phyloP scores from a whole-genome alignment of 1,140 invertebrate species.

The Pemphigus obesinymphae region DNA sequence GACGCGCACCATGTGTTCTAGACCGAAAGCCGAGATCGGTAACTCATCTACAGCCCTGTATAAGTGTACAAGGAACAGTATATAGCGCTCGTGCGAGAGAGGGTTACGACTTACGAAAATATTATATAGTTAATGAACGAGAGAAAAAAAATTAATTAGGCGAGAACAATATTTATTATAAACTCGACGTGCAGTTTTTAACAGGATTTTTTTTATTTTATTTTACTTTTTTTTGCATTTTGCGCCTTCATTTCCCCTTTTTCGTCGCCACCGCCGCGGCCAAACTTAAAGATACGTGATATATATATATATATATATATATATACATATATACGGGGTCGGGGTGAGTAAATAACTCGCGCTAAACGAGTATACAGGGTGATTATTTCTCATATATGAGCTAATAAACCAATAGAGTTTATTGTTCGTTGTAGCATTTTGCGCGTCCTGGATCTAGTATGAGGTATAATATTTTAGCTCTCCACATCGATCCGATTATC shows the following conservation, averaged over 20 bases:
- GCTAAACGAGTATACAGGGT: too few relatives aligned
- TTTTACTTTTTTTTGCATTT: too few relatives aligned
- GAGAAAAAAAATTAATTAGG: conserved; percentile 30
- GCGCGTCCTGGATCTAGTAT: too few relatives aligned
- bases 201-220: conserved; percentile 22
- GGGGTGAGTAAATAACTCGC: too few relatives aligned
- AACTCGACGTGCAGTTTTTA: background rate
- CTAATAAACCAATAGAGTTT: too few relatives aligned
- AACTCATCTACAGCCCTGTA: background rate
- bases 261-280: background rate
- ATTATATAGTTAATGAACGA: background rate
- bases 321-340: background rate
- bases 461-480: too few relatives aligned
- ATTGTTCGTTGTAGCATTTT: too few relatives aligned
- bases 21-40: background rate
- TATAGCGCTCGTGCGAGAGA: too few relatives aligned
- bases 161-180: conserved; percentile 32
- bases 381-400: too few relatives aligned
- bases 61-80: too few relatives aligned
- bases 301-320: background rate
- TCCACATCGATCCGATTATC: too few relatives aligned
- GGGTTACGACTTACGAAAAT: background rate
- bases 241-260: background rate
- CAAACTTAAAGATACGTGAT: background rate
- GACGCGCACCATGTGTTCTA: conserved; percentile 9